A percentile compares a stretch with the other conserved stretches of the same genome.
Conservation (phyloP, 2,888 invertebrate species). For the Caenorhabditis sp. region DNA sequence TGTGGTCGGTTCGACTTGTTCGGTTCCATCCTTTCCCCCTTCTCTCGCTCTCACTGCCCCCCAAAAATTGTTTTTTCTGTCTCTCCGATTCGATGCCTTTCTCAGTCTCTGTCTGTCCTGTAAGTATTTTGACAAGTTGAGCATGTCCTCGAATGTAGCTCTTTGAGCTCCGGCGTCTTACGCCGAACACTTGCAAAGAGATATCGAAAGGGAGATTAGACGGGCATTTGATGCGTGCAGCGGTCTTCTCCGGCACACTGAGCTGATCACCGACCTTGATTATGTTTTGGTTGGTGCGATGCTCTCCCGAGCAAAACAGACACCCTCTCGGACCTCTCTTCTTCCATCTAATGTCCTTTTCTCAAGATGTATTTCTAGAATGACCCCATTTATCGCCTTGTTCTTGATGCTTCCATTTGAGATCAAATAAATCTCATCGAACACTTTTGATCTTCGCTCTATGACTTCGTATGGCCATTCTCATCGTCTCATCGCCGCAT, state of each 20-base stretch:
- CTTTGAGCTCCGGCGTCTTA: constrained; percentile 19
- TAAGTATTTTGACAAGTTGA: constrained; percentile 32
- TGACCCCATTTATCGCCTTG: too few species aligned
- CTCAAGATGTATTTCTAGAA: background rate
- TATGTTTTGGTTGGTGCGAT: constrained; percentile 50
- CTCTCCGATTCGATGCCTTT: constrained; percentile 3
- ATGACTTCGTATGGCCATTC: constrained; percentile 18
- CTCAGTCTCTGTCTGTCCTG: background rate
- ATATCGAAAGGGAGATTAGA: constrained; percentile 3
- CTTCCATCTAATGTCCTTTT: background rate
- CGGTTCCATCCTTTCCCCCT: constrained; percentile 42
- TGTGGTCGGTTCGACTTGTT: constrained; percentile 59
- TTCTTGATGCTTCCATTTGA: too few species aligned
- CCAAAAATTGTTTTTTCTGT: constrained; percentile 9
- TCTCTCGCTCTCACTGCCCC: background rate
- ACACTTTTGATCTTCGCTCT: constrained; percentile 40
- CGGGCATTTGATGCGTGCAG: constrained; percentile 3
- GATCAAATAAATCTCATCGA: constrained; percentile 9
- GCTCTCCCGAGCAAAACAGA: constrained; percentile 37
- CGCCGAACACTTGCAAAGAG: constrained; percentile 22
- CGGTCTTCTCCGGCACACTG: constrained; percentile 20
- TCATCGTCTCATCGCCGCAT: constrained; percentile 8
- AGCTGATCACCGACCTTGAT: constrained; percentile 27
- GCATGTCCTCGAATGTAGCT: constrained; percentile 7
- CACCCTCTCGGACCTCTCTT: background rate